Conservation (phyloP, 1,140 invertebrate genomes). For the Apis cerana region DNA sequence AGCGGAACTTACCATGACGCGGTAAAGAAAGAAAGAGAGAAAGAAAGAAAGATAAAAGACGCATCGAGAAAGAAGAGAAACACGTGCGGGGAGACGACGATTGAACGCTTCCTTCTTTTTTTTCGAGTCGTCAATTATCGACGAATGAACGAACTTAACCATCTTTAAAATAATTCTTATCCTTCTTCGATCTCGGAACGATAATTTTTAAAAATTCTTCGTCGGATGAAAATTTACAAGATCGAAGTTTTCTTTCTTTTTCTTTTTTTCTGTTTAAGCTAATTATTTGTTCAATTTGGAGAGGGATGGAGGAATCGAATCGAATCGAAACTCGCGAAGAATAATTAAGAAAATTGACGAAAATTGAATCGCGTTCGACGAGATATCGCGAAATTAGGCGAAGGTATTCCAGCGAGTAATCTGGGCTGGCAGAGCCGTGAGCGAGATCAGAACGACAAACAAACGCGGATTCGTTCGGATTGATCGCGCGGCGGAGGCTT, state of each 20-base stretch:
- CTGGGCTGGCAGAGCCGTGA: background rate
- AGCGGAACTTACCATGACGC: slow-evolving; percentile 27
- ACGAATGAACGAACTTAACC: no score
- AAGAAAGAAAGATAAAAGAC: background rate
- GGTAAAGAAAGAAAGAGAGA: background rate
- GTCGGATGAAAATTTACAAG: no score
- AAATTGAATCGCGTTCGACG: background rate
- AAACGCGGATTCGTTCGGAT: slow-evolving; percentile 3
- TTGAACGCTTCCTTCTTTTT: background rate
- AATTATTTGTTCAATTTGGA: no score
- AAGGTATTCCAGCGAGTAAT: slow-evolving; percentile 9
- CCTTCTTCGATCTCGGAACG: no score
- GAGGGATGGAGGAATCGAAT: no score
- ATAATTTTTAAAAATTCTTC: no score
- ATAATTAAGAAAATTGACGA: no score
- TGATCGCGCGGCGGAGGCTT: background rate
- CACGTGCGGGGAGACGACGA: slow-evolving; percentile 1
- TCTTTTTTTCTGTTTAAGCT: no score
- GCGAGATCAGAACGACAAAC: slow-evolving; percentile 13
- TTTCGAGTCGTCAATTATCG: no score
- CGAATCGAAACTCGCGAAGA: no score
- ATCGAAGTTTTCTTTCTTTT: no score
- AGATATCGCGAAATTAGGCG: background rate
- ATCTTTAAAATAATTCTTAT: no score
- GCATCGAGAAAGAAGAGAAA: background rate